Evolutionary conservation across 2,888 invertebrate genomes (phyloP), one percentile per base, ranked within the genome.

Genomic region (Idaea dimidiata): DNA sequence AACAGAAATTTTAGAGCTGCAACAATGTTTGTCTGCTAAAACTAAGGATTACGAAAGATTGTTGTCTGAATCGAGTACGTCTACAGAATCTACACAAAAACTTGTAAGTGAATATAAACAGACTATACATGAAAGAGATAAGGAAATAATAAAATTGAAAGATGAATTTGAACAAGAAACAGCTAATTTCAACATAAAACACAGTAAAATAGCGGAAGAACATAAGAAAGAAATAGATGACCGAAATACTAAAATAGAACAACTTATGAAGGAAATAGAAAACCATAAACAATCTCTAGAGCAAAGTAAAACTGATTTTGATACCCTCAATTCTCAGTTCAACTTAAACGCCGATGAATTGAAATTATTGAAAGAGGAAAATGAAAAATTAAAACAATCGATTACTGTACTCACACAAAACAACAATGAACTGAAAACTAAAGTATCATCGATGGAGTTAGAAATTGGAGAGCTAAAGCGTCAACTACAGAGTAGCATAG

Each of bases 391-490:
- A 17, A 87, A 91, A 70, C 81, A 81, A 63, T 84, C 91, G 61
- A 82, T 93, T 8, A 82, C 84, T 62, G 88, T 93, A 75, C 71
- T 93, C 59, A 86, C 84, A 43, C 88, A 86, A 76, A 77, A 74
- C 57, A 87, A 88, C 72, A 81, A 72, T 69, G 85, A 87, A 58
- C 79, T 89, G 3, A 91, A 88, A 77, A 67, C 79, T 70, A 93
- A 87, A 73, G 83, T 91, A 71, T 87, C 86, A 1, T 73, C 84
- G 57, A 87, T 93, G 77, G 94, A 94, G 76, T 80, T 94, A 61
- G 88, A 92, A 72, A 78, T 93, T 43, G 94, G 94, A 57, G 95
- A 95, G 82, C 84, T 94, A 24, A 93, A 91, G 72, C 89, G 95
- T 31, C 94, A 94, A 72, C 81, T 93, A 10, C 84, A 88, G 59